Base-by-base conservation (phyloP, 1,140 invertebrate species). In the Drosophila funebris region DNA sequence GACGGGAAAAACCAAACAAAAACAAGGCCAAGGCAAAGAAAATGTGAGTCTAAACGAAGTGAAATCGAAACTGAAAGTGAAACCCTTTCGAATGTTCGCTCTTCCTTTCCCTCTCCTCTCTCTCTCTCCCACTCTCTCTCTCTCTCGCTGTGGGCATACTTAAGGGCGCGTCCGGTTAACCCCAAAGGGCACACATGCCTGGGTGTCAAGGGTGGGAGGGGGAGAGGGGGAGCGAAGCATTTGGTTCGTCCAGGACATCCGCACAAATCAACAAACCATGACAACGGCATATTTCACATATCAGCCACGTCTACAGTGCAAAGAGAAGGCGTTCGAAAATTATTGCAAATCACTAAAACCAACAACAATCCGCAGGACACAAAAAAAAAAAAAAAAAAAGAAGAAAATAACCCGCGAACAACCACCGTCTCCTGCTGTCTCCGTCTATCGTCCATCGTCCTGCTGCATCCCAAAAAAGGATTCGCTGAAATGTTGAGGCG, bases 311-410 rank as follows among this genome's bases (percentile, higher is more conserved):
- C 39, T 27, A 18, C 1, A 22, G 5, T 11, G 46, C 1, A 29
- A 27, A 24, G 22, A n/a, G 22, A 24, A 4, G 6, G 24, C 11
- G 29, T 13, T 24, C 54, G 22, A 58, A 60, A 88, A 79, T 88
- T 88, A 90, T 90, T 90, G 88, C 88, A 90, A 90, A 90, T 90
- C 88, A 90, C 88, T 84, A 81, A 90, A 84, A 76, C 82, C 88
- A 78, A 90, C 78, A 90, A 33, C 27, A 70, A 73, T 13, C 13
- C 37, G 24, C 5, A 3, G 24, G 5, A 27, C 0, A 31, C 16
- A 68, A n/a, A 9, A 60, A 36, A 29, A 57, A 60, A 43, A 37
- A 53, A 18, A 16, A 9, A 22, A 29, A 20, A 63, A 56, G 8
- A 61, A 37, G 60, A 62, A n/a, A n/a, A n/a, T n/a, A n/a, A 50